Evolutionary conservation across 2,888 invertebrate species (phyloP), one percentile per base, ranked within the genome.

Genomic region (Drosophila antonietae): DNA sequence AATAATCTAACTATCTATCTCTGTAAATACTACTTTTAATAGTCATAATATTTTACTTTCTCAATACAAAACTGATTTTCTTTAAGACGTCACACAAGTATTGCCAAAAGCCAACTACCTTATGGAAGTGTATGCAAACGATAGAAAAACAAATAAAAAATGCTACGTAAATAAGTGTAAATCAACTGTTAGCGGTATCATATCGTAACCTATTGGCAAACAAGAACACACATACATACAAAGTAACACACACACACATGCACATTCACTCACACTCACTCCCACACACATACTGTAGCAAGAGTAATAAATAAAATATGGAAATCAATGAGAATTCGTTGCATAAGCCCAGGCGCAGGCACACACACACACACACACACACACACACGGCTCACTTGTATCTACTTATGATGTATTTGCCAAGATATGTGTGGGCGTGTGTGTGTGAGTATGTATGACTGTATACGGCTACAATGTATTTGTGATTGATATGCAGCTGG

Each of bases 131-230:
- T 41, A 41, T 47, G 15, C 5, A 49, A 58, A 64, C 15, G 60
- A 14, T 53, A 66, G 49, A n/a, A 61, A 65, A 72, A 66, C 64
- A 80, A 74, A 85, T 80, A 67, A 66, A 66, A 83, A 74, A 83
- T 74, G 53, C 87, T 83, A 73, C 88, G 75, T 83, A 83, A 85
- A 85, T 81, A 86, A 82, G 85, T 89, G 88, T 88, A 86, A 88
- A 83, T 89, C 88, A 86, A 86, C 86, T 88, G 88, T 83, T 85
- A 81, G 86, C 75, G 88, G 85, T 76, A 87, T 88, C 78, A 75
- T 86, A 79, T 72, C 87, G 76, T 88, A 86, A 81, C 80, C 77
- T 79, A 80, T 79, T 70, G 79, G 67, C 68, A 80, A 80, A 70
- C 64, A 76, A n/a, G 28, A 28, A 66, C 35, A 53, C 31, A 23